Conservation (phyloP, 1,140 invertebrate genomes). For the Batillaria attramentaria region DNA sequence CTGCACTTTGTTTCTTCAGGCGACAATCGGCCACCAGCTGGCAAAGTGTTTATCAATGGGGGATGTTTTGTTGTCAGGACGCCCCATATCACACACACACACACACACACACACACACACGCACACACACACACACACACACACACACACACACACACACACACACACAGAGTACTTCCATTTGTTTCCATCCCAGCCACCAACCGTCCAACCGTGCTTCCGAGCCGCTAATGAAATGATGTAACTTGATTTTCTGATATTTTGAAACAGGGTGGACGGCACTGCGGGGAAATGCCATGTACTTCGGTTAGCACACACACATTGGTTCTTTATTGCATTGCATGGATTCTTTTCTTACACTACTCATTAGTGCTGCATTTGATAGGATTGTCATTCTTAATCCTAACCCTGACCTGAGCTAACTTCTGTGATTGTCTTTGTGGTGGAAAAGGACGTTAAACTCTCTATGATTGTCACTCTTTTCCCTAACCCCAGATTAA, state of each 20-base stretch:
- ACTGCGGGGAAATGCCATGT: not conserved
- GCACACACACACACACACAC: not conserved
- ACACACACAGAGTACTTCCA: not conserved
- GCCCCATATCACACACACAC: constrained; percentile 5
- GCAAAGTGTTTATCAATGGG: too few species aligned
- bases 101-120: constrained; percentile 5
- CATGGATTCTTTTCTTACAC: too few species aligned
- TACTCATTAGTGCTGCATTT: too few species aligned
- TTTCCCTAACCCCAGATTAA: too few species aligned
- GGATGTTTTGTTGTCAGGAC: too few species aligned
- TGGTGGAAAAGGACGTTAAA: too few species aligned
- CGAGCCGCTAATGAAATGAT: not conserved
- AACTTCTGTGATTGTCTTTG: too few species aligned
- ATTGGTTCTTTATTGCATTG: not conserved
- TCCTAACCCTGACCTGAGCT: too few species aligned
- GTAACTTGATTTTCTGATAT: not conserved
- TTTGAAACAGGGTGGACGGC: not conserved
- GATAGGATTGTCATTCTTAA: too few species aligned
- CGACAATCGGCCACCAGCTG: too few species aligned
- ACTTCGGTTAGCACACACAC: not conserved
- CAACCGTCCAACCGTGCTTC: not conserved
- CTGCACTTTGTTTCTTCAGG: too few species aligned
- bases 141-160: not conserved
- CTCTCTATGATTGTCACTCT: too few species aligned
- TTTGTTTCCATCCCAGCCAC: not conserved